These are phyloP conservation scores for Semicossyphus pulcher DNA, from an alignment of 2,113 vertebrate species.

Conservation along the genomic window DNA sequence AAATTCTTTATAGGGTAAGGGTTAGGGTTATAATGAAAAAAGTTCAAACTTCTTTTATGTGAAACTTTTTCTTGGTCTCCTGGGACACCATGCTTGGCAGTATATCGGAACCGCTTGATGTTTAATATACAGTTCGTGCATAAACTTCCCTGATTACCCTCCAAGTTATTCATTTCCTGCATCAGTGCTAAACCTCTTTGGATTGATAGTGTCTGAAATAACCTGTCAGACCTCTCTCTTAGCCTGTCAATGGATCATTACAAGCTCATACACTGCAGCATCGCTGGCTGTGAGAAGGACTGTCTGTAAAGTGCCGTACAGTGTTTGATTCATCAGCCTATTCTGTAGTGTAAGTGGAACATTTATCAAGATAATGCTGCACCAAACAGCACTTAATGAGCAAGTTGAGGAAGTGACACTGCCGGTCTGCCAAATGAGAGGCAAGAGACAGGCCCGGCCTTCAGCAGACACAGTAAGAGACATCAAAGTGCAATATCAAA, in stretches of 20 bases:
- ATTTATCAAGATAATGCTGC: slow-evolving; percentile 65
- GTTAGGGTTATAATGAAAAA: too few relatives aligned
- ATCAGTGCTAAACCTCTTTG: slow-evolving; percentile 33
- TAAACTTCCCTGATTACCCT: slow-evolving; percentile 21
- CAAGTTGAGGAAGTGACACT: slow-evolving; percentile 37
- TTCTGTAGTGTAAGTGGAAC: slow-evolving; percentile 33
- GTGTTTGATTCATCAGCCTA: slow-evolving; percentile 53
- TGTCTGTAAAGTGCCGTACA: slow-evolving; percentile 14
- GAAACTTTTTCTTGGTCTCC: not conserved
- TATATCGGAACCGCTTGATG: not conserved
- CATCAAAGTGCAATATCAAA: slow-evolving; percentile 16
- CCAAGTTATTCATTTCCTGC: slow-evolving; percentile 44
- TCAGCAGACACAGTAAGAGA: slow-evolving; percentile 40
- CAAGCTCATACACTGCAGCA: slow-evolving; percentile 20
- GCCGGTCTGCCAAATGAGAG: slow-evolving; percentile 46
- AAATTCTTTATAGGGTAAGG: too few relatives aligned
- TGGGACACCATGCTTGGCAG: not conserved
- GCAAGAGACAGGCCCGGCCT: slow-evolving; percentile 40
- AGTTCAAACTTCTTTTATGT: not conserved
- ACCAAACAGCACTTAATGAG: slow-evolving; percentile 62
- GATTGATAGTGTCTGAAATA: slow-evolving; percentile 43
- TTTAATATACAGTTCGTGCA: slow-evolving; percentile 20
- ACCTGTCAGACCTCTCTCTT: slow-evolving; percentile 45
- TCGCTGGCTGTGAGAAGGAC: slow-evolving; percentile 30
- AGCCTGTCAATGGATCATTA: slow-evolving; percentile 39